phyloP scores from a whole-genome alignment of 2,797 vertebrate species.

The Bradypodion pumilum region DNA sequence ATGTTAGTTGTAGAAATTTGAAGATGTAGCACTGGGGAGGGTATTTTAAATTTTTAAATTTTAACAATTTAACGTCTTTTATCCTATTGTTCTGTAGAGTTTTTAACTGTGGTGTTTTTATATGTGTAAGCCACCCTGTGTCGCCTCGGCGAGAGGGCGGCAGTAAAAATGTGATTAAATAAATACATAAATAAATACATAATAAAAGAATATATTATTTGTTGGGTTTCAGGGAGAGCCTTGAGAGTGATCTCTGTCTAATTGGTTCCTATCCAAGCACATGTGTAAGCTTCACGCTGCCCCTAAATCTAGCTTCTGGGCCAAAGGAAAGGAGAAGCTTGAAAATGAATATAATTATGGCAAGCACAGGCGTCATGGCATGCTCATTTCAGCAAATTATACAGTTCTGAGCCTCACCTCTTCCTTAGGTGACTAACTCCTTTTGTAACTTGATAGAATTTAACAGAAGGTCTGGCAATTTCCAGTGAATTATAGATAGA shows the following conservation, averaged over 20 bases:
- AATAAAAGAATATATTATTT: too few relatives aligned
- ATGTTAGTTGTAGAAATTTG: too few relatives aligned
- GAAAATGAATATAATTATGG: constrained; percentile 26
- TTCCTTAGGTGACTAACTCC: constrained; percentile 35
- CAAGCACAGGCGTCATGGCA: constrained; percentile 11
- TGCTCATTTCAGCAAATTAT: constrained; percentile 46
- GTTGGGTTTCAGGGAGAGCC: constrained; percentile 17
- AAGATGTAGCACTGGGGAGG: too few relatives aligned
- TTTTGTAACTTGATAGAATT: constrained; percentile 29
- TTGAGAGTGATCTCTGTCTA: background rate
- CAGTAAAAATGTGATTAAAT: too few relatives aligned
- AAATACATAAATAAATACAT: too few relatives aligned
- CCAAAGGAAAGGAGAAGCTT: constrained; percentile 16
- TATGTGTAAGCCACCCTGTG: too few relatives aligned
- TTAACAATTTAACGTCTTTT: too few relatives aligned
- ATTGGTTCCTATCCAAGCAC: background rate
- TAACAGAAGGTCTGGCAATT: constrained; percentile 17
- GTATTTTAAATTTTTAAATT: too few relatives aligned
- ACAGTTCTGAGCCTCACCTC: constrained; percentile 12
- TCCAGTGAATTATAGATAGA: constrained; percentile 11
- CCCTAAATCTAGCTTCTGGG: constrained; percentile 19
- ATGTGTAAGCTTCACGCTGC: constrained; percentile 17
- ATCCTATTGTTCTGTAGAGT: too few relatives aligned
- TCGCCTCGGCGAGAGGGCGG: too few relatives aligned
- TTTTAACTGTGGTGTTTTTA: too few relatives aligned